Base-by-base conservation (phyloP, 2,113 vertebrate species). In the Rhizomys pruinosus region DNA sequence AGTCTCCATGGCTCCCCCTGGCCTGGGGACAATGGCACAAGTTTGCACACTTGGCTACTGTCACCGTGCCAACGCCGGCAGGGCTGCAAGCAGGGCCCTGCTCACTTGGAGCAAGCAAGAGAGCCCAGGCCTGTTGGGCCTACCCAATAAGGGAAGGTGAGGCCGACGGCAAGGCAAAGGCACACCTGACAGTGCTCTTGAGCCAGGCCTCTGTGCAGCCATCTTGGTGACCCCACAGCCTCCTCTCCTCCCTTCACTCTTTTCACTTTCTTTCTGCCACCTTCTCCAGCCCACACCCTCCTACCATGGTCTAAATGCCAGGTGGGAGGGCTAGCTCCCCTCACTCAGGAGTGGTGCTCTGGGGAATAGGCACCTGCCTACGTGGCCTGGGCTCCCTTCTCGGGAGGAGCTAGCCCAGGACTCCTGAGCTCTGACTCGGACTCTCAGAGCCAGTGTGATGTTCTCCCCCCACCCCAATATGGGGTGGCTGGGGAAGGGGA, bases 1-100 rank as follows among this genome's bases (percentile, higher is more conserved):
- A 98, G 99, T 99, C 99, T 99, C 99, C 99, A 99, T 99, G 99
- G 99, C 99, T 99, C 99, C 99, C 99, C 98, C 98, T 99, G 99
- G 99, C 98, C 98, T 91, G 96, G 96, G 98, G 99, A 99, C 99
- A 99, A 99, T 99, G 98, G 99, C 99, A 99, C 99, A 99, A 99
- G 99, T 99, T 99, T 99, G 99, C 99, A 99, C 99, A 99, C 99
- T 99, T 99, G 99, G 99, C 99, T 99, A 99, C 99, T 99, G 99
- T 99, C 99, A 99, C 99, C 99, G 99, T 99, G 99, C 99, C 99
- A 99, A 99, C 99, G 98, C 99, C 98, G 98, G 99, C 99, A 98
- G 99, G 98, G 98, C 98, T 98, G 98, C 98, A 98, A 99, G 99
- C 98, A 99, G 99, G 99, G 99, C 99, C 98, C 47, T n/a, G 98